Base-by-base conservation (phyloP, 2,113 vertebrate species). In the Sphyrna mokarran region DNA sequence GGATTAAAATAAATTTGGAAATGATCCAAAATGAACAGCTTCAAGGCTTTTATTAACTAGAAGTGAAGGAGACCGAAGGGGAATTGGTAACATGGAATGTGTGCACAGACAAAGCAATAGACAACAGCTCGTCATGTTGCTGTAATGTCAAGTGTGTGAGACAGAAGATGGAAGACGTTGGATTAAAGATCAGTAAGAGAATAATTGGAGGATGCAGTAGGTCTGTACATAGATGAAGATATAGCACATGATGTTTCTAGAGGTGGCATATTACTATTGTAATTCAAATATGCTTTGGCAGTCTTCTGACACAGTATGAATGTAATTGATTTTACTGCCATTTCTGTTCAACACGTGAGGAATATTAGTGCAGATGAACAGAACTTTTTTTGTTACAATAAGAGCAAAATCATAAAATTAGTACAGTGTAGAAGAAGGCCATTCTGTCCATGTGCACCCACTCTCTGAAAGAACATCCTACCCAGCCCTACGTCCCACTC, bases 1-100 rank as follows among this genome's bases (percentile, higher is more conserved):
- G 66, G 63, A 72, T 72, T 95, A 95, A 72, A 95, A 37, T 40
- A 66, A 93, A 40, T 93, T 93, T 68, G 89, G 33, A 93, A 66
- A 22, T 68, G 14, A 66, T 63, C 89, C 68, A 95, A 72, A 9
- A 70, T 95, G 40, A 72, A 93, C 61, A 93, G 61, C 89, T 95
- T 72, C 14, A 72, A 72, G 40, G 93, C 26, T 95, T 70, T 95
- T 70, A 48, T 66, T 93, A 93, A n/a, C 89, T 66, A 93, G 89
- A 68, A 66, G 89, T 93, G 89, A 93, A 93, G 33, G 89, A 91
- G 61, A 18, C 61, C 13, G 61, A 93, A 40, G 89, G 7, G 63
- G n/a, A 66, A 22, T 7, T 20, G n/a, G 61, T 93, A 37, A n/a
- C 33, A 22, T 93, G 9, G 89, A 22, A 66, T n/a, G 18, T 68